Evolutionary conservation across 2,113 vertebrate genomes (phyloP).

Genomic region (Perca flavescens): DNA sequence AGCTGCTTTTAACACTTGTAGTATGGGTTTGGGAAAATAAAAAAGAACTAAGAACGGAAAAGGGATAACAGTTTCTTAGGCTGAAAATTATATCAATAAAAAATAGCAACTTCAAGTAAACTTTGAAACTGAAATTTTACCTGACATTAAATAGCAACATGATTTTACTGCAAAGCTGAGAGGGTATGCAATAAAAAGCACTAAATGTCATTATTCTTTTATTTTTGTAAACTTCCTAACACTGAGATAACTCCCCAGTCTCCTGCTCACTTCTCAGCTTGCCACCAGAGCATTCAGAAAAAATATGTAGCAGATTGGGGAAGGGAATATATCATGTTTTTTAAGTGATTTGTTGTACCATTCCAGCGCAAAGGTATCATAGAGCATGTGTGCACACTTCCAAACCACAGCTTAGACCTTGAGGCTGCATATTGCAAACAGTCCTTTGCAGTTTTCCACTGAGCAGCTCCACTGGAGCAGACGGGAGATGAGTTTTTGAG

Average conservation of each 20-base stretch:
- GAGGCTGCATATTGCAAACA: conserved; percentile 39
- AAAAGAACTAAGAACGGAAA: not conserved
- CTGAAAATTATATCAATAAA: conserved; percentile 29
- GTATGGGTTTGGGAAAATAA: not conserved
- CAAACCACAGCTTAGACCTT: conserved; percentile 41
- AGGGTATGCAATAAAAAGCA: conserved; percentile 28
- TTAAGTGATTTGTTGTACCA: conserved; percentile 38
- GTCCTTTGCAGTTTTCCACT: conserved; percentile 35
- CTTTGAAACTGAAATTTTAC: conserved; percentile 1
- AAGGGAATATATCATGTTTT: conserved; percentile 40
- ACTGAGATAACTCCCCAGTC: conserved; percentile 12
- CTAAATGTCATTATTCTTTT: conserved; percentile 21
- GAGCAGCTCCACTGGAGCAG: conserved; percentile 44
- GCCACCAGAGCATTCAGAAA: conserved; percentile 27
- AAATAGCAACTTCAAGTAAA: conserved; percentile 2
- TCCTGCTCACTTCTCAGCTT: conserved; percentile 34
- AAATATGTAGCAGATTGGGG: conserved; percentile 4
- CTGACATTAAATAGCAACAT: conserved; percentile 17
- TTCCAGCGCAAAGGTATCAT: conserved; percentile 28
- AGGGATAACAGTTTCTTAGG: not conserved
- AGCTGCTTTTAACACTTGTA: conserved; percentile 39
- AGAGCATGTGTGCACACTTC: conserved; percentile 25
- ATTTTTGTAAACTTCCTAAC: conserved; percentile 24
- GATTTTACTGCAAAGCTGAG: conserved; percentile 14
- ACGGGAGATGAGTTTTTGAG: conserved; percentile 43